phyloP scores from a whole-genome alignment of 2,888 invertebrate genomes.

The Oxycera nigricornis region DNA sequence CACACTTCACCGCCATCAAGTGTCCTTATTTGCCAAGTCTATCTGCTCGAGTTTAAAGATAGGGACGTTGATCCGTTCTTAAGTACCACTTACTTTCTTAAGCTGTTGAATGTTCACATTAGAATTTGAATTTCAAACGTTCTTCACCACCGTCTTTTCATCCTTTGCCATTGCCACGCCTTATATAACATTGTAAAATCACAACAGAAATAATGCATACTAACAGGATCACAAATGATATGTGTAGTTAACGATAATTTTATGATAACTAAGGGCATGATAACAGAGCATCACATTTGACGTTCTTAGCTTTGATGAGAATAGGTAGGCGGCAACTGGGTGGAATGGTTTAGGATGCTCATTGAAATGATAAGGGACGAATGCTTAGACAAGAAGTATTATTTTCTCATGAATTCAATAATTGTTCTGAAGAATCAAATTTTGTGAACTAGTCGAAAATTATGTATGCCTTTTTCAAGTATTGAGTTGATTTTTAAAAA shows the following conservation, averaged over 20 bases:
- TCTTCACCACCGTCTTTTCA: background rate
- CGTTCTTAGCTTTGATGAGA: background rate
- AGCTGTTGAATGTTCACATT: conserved; percentile 16
- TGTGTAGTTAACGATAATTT: conserved; percentile 27
- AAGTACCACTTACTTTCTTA: conserved; percentile 11
- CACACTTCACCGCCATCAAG: conserved; percentile 11
- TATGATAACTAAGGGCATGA: background rate
- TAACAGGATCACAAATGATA: conserved; percentile 8
- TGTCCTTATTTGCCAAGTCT: background rate
- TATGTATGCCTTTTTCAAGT: no score
- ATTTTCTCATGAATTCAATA: no score
- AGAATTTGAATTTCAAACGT: conserved; percentile 27
- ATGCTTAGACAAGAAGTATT: no score
- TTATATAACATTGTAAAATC: background rate
- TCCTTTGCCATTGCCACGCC: background rate
- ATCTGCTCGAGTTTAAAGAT: background rate
- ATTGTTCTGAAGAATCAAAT: no score
- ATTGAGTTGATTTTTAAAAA: no score
- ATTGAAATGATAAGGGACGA: no score
- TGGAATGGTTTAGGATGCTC: no score
- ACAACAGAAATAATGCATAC: background rate
- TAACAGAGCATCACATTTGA: conserved; percentile 9
- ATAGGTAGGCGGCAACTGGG: background rate
- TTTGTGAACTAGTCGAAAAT: no score
- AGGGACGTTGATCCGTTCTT: background rate